Base-by-base conservation (phyloP, 2,797 vertebrate genomes). In the Meda fulgida region DNA sequence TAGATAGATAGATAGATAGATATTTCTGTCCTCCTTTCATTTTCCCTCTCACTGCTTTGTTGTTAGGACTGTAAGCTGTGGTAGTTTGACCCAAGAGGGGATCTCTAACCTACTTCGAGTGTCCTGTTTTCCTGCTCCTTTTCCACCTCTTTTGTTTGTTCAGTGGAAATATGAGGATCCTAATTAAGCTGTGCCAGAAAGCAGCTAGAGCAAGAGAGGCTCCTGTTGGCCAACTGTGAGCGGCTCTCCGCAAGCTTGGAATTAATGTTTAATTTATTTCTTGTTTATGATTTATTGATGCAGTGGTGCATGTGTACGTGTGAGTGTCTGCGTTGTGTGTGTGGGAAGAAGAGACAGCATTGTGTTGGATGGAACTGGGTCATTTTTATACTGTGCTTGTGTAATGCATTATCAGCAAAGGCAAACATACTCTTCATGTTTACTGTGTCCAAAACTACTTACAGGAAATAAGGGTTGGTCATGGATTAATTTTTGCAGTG, bases 221-320 rank as follows among this genome's bases (percentile, higher is more conserved):
- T 71, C 88, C 90, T 91, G 87, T 88, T 78, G 78, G 87, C 90
- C 89, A 88, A 89, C 90, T 89, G 91, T 88, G 90, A 89, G 89
- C 48, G 29, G 89, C 92, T 89, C 92, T 80, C 91, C 88, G 40
- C 89, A 90, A 92, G 89, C 89, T 86, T 86, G 34, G 89, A 89
- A 89, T 87, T 86, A 11, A 94, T 94, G 91, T 92, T 93, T 95
- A 92, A 94, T 94, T 91, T 92, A 94, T 92, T 89, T 89, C 86
- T 23, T 80, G 89, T 93, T 72, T 89, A 93, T 93, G 93, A 94
- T 94, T 94, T 92, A 94, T 92, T 90, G 89, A 87, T 92, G 90
- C 77, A 78, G 86, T 91, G 91, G 91, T 77, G 71, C 65, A 73
- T 85, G 73, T 78, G 81, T 78, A 38, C 63, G 84, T 72, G 55